phyloP scores from a whole-genome alignment of 2,797 vertebrate species.

The Moxostoma hubbsi region DNA sequence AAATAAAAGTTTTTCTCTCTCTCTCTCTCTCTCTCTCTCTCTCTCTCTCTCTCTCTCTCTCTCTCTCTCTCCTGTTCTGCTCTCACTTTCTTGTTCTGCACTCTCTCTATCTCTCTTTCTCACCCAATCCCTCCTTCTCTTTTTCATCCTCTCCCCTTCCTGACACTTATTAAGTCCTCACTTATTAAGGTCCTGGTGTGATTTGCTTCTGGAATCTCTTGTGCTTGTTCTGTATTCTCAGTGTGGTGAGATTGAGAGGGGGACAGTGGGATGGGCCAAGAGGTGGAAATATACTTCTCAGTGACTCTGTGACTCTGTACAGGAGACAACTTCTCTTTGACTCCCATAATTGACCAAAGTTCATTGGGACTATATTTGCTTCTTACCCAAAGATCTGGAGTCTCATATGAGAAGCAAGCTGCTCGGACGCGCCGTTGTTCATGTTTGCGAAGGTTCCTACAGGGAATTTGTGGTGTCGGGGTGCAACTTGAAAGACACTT shows the following conservation, averaged over 20 bases:
- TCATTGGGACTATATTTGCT: conserved; percentile 49
- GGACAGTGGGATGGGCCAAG: conserved; percentile 54
- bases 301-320: conserved; percentile 43
- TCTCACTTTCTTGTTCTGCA: conserved; percentile 4
- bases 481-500: conserved; percentile 40
- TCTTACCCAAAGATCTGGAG: conserved; percentile 31
- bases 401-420: neutral
- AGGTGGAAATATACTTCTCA: conserved; percentile 53
- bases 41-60: too few relatives aligned
- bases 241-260: conserved; percentile 59
- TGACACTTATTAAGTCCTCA: conserved; percentile 60
- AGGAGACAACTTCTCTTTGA: conserved; percentile 46
- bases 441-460: conserved; percentile 59
- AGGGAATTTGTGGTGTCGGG: conserved; percentile 54
- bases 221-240: conserved; percentile 71
- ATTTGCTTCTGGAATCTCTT: conserved; percentile 71
- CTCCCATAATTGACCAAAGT: conserved; percentile 51
- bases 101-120: neutral
- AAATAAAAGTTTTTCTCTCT: too few relatives aligned
- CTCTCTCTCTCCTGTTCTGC: neutral
- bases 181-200: conserved; percentile 66
- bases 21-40: too few relatives aligned
- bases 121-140: conserved; percentile 27
- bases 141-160: conserved; percentile 36
- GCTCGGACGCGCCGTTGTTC: conserved; percentile 38